These are phyloP conservation scores for Coremacera marginata DNA, from an alignment of 2,888 invertebrate genomes.

Conservation along the genomic window DNA sequence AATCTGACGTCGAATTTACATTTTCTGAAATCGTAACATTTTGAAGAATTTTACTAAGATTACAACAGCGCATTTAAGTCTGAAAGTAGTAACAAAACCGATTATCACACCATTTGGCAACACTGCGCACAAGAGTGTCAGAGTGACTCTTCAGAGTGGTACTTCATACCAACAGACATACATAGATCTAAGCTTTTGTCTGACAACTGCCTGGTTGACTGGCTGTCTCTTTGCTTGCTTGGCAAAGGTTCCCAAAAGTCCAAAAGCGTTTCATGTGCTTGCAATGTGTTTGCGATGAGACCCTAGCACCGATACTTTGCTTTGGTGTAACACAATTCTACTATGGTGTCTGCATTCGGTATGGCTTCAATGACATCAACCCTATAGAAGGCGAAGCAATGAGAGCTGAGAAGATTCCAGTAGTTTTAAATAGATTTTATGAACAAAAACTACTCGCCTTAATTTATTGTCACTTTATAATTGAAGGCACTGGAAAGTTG, in stretches of 20 bases:
- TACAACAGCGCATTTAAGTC: no score
- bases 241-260: conserved; percentile 13
- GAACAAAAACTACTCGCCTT: conserved; percentile 36
- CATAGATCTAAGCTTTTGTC: not conserved
- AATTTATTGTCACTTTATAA: conserved; percentile 63
- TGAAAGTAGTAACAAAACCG: no score
- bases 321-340: not conserved
- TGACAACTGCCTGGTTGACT: not conserved
- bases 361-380: not conserved
- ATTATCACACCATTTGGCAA: no score
- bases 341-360: no score
- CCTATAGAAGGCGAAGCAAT: not conserved
- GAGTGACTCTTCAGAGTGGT: not conserved
- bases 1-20: no score
- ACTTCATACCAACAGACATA: not conserved
- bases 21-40: no score
- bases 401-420: not conserved
- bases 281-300: conserved; percentile 10
- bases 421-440: conserved; percentile 59
- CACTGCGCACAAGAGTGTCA: not conserved
- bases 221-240: not conserved
- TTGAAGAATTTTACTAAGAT: no score
- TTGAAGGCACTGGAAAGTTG: conserved; percentile 30
- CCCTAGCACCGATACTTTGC: not conserved
- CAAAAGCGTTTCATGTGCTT: not conserved